phyloP scores from a whole-genome alignment of 1,140 invertebrate species.

The Asobara japonica region DNA sequence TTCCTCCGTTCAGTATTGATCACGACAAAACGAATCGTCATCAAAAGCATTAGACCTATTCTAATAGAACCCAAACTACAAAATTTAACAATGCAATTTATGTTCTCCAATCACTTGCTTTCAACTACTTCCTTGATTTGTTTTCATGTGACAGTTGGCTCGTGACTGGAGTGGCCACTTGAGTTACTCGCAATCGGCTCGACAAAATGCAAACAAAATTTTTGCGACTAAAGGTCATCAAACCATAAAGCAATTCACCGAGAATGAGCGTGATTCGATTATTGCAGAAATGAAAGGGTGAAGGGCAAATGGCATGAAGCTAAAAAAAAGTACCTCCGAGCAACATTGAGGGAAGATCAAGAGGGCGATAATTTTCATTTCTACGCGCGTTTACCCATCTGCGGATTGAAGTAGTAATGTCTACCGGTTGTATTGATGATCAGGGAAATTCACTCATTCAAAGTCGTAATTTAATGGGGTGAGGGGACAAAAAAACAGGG shows the following conservation, averaged over 20 bases:
- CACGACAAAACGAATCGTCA: too few species aligned
- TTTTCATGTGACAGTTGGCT: neutral
- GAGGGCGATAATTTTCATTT: neutral
- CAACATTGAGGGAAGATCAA: conserved; percentile 6
- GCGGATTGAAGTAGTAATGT: neutral
- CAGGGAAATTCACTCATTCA: too few species aligned
- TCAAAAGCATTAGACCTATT: too few species aligned
- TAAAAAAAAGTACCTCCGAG: neutral
- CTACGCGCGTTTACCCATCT: neutral
- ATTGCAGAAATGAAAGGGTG: neutral
- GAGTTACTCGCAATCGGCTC: neutral
- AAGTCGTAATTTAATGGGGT: too few species aligned
- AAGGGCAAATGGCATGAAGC: neutral
- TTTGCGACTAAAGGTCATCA: neutral
- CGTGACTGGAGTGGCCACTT: neutral
- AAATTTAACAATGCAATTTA: too few species aligned
- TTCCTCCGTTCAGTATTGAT: too few species aligned
- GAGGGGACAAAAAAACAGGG: too few species aligned
- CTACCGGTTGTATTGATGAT: neutral
- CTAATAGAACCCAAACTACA: too few species aligned
- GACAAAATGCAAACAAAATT: neutral
- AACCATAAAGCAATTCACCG: neutral
- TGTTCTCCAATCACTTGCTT: neutral
- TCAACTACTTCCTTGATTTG: too few species aligned
- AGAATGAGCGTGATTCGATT: conserved; percentile 7